Conservation (phyloP, 1,140 invertebrate species). For the Temnothorax nylanderi region DNA sequence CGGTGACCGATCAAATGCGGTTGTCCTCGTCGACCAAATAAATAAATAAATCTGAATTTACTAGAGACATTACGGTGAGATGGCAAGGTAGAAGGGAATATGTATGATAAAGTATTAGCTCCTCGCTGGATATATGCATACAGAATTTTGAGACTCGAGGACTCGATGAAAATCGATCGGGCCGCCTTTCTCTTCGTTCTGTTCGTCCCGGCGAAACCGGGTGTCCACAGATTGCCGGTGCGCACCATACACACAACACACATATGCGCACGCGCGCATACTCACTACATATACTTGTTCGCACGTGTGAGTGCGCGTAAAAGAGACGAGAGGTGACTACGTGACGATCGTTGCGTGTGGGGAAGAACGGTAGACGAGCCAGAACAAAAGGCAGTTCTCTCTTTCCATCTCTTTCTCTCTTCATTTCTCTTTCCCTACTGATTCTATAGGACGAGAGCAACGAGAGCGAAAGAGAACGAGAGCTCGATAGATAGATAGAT, state of each 20-base stretch:
- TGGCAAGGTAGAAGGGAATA: not conserved
- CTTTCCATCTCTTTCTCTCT: no score
- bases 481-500: not conserved
- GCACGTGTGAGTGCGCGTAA: constrained; percentile 32
- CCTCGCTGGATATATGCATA: constrained; percentile 50
- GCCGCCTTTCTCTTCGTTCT: constrained; percentile 25
- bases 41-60: constrained; percentile 54
- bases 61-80: not conserved
- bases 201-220: constrained; percentile 33
- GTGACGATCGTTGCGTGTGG: constrained; percentile 58
- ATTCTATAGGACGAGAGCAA: constrained; percentile 14
- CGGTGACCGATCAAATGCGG: constrained; percentile 9
- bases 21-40: constrained; percentile 1
- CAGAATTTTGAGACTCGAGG: constrained; percentile 75
- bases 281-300: not conserved
- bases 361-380: constrained; percentile 55
- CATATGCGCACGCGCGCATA: not conserved
- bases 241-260: not conserved
- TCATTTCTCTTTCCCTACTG: constrained; percentile 38
- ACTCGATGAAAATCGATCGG: constrained; percentile 75
- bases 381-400: no score
- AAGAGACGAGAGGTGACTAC: constrained; percentile 57
- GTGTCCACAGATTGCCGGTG: constrained; percentile 17
- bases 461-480: constrained; percentile 16
- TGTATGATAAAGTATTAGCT: constrained; percentile 49